Base-by-base conservation (phyloP, 2,888 invertebrate genomes). In the Linnaemya vulpina region DNA sequence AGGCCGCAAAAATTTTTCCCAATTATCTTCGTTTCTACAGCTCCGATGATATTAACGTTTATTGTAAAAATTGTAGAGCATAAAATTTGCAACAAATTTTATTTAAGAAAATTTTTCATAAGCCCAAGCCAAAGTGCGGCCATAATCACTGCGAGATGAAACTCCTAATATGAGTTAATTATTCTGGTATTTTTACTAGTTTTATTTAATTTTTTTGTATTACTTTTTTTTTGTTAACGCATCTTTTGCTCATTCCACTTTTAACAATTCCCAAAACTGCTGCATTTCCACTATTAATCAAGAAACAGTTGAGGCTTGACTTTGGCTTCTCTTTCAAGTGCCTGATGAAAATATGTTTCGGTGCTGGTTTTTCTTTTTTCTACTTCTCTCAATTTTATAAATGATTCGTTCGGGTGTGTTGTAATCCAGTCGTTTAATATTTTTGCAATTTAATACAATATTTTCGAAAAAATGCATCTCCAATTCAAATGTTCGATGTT, bases 371-470 rank as follows among this genome's bases (percentile, higher is more conserved):
- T n/a, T n/a, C n/a, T 13, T 49, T 60, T 62, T 43, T 0, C 43
- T 20, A 35, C 13, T 46, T 10, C 15, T 40, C 25, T 60, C 51
- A 71, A 43, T 60, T 46, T 46, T 22, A 60, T 78, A 20, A 8
- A 43, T 43, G 25, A 35, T 78, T 78, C 40, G 30, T 78, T 78
- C 40, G 30, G 30, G 13, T 70, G 51, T 53, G 30, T 55, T 77
- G 70, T 60, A 53, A 55, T 38, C 55, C 58, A 30, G 22, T 30
- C 49, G 38, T 53, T 25, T 22, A 38, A 65, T 49, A 17, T 53
- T 65, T 65, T 51, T 40, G n/a, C 51, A 74, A 67, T 74, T 74
- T 65, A 58, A 73, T 80, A 30, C 22, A 73, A 74, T 38, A 80
- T 74, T 43, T 80, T 49, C 5, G 35, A 25, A 43, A 58, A 80